Conservation (phyloP, 2,888 invertebrate species). For the Luperina testacea region DNA sequence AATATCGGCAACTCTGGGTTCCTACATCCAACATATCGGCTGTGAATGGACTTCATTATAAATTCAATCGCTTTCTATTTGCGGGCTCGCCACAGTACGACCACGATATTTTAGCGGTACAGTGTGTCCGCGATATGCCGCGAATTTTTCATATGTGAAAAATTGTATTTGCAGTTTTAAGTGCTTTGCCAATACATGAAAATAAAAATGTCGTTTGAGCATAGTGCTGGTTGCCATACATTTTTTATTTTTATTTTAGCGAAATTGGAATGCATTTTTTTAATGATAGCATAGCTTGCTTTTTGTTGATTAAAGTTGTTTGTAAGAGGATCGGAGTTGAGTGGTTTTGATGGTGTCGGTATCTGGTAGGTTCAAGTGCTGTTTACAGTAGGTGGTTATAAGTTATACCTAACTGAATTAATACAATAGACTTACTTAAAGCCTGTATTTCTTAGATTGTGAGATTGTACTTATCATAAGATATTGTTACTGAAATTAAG, state of each 20-base stretch:
- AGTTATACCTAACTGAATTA: not conserved
- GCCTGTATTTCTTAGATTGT: not conserved
- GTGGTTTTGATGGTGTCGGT: not conserved
- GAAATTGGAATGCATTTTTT: constrained; percentile 28
- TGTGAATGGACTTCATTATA: constrained; percentile 62
- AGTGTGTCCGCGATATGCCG: constrained; percentile 39
- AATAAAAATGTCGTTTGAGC: constrained; percentile 51
- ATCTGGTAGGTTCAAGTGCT: not conserved
- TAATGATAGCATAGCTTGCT: constrained; percentile 18
- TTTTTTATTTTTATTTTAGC: constrained; percentile 36
- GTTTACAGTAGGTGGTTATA: not conserved
- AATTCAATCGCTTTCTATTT: constrained; percentile 63
- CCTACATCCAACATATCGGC: constrained; percentile 48
- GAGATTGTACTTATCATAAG: too few relatives aligned
- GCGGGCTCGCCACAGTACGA: constrained; percentile 34
- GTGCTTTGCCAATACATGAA: constrained; percentile 54
- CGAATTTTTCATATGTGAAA: constrained; percentile 55
- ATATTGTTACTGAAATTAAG: not conserved
- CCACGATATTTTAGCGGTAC: constrained; percentile 46
- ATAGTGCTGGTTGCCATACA: constrained; percentile 28
- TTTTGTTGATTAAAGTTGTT: constrained; percentile 25
- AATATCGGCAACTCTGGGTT: constrained; percentile 1
- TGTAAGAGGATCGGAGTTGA: not conserved
- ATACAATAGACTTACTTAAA: not conserved
- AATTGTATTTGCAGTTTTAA: constrained; percentile 62